Evolutionary conservation across 2,113 vertebrate species (phyloP), one percentile per base, ranked within the genome.

Genomic region (Elanoides forficatus): DNA sequence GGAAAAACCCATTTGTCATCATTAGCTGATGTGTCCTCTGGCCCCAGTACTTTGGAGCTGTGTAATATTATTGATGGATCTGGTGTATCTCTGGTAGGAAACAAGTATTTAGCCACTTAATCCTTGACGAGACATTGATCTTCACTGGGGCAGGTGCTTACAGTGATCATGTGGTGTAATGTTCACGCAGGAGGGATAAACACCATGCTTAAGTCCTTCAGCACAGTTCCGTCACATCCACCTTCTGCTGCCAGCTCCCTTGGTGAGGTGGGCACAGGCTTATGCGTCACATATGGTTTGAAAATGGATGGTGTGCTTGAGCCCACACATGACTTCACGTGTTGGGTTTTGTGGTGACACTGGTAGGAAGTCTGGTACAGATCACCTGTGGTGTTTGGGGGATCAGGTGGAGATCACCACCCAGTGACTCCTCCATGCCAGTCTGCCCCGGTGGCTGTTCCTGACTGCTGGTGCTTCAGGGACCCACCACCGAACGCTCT

Each of bases 121-220:
- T n/a, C 53, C 47, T 73, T 47, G 70, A 15, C 3, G 13, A 76
- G 68, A 34, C 29, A 22, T 9, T 5, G 48, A 18, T 70, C 66
- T 36, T 47, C 5, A 1, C 2, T 25, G 62, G 43, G 73, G 13
- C 38, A 38, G 70, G 30, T 12, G 43, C 65, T 53, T 17, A 26
- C 56, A 60, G 52, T 32, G 17, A 40, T 62, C 0, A 0, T 36
- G 38, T 13, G 4, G 10, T n/a, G 29, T 16, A 15, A 12, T 0
- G 0, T 32, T 43, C 20, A 5, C 4, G 20, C 56, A 59, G 78
- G 40, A 70, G 32, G n/a, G 11, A 16, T 6, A 15, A 92, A n/a
- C 27, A 42, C 30, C 9, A 14, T 10, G 21, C 32, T 32, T 13
- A 13, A 8, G 29, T 9, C 53, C 43, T 73, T 22, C 76, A 73